Evolutionary conservation across 2,888 invertebrate genomes (phyloP).

Genomic region (Melanostoma scalare): DNA sequence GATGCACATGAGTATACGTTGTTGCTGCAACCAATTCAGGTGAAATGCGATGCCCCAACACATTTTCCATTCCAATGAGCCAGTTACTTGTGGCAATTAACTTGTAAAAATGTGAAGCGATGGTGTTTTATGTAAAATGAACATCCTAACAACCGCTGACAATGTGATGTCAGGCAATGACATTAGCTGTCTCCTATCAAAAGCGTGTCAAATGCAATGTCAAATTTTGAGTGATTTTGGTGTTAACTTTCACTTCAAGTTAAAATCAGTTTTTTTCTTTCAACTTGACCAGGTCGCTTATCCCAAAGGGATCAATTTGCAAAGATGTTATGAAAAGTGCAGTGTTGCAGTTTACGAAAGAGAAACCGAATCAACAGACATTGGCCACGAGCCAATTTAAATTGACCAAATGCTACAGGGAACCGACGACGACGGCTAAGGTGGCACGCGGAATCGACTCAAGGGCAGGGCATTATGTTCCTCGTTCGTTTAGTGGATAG

Average conservation of each 20-base stretch:
- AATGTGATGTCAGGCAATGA: conserved; percentile 24
- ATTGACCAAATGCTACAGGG: conserved; percentile 31
- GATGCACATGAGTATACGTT: conserved; percentile 25
- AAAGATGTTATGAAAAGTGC: conserved; percentile 9
- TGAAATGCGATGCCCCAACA: conserved; percentile 49
- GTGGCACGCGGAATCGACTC: conserved; percentile 30
- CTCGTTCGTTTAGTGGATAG: background rate
- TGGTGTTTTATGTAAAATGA: background rate
- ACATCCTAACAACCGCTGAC: conserved; percentile 1
- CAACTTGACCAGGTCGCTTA: conserved; percentile 33
- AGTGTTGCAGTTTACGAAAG: conserved; percentile 6
- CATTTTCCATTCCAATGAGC: conserved; percentile 48
- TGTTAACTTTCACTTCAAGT: conserved; percentile 47
- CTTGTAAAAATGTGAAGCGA: background rate
- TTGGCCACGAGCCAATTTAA: conserved; percentile 60
- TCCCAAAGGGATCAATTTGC: conserved; percentile 58
- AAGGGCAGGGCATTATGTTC: conserved; percentile 37
- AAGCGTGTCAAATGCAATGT: conserved; percentile 14
- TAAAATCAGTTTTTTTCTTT: conserved; percentile 17
- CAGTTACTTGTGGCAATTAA: background rate
- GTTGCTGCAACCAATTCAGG: conserved; percentile 44
- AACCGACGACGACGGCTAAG: conserved; percentile 4
- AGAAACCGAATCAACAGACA: conserved; percentile 43
- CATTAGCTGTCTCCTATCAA: conserved; percentile 47
- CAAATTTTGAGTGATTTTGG: conserved; percentile 19